Conservation (phyloP, 2,797 vertebrate genomes). For the Hemitrygon akajei region DNA sequence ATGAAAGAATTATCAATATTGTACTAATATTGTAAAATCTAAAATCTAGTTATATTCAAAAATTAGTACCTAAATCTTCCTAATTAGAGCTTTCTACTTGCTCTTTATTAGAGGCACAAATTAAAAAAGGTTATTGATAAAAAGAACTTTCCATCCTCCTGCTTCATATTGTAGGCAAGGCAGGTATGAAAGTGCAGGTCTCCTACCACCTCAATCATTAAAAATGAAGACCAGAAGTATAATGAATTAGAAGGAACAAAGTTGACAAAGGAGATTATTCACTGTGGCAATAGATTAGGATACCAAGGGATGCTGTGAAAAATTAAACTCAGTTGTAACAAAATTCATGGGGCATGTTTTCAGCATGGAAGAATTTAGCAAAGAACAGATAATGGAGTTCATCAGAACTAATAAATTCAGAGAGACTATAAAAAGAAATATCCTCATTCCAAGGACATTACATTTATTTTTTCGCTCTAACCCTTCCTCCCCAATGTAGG, state of each 20-base stretch:
- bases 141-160: background rate
- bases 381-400: background rate
- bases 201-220: background rate
- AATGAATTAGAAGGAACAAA: slow-evolving; percentile 5
- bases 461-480: background rate
- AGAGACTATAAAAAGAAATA: background rate
- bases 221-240: background rate
- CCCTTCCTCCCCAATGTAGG: background rate
- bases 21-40: background rate
- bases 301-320: background rate
- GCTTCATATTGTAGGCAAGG: background rate
- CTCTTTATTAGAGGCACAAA: background rate
- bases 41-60: slow-evolving; percentile 12
- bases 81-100: background rate
- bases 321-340: background rate
- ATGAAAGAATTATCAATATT: background rate
- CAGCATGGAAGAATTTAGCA: background rate
- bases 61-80: background rate
- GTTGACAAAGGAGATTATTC: background rate
- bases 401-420: background rate
- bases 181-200: background rate
- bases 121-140: background rate
- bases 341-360: background rate
- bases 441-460: background rate
- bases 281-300: background rate